These are phyloP conservation scores for Colletes latitarsis DNA, from an alignment of 1,140 invertebrate genomes.

Conservation along the genomic window DNA sequence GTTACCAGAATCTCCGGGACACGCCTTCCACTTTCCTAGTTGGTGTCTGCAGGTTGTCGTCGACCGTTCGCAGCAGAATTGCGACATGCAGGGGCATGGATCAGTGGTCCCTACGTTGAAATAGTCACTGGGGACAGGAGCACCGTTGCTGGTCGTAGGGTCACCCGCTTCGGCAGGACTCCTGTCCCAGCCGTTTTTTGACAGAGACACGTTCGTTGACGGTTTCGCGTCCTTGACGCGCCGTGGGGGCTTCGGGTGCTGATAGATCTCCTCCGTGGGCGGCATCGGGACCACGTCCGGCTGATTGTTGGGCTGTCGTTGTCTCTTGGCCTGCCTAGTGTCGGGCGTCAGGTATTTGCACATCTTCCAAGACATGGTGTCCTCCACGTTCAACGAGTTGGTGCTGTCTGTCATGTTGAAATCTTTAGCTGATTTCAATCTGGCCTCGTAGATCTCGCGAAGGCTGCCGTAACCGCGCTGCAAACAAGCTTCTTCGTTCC, in stretches of 20 bases:
- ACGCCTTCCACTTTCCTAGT: not conserved
- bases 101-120: conserved; percentile 72
- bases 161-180: conserved; percentile 77
- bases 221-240: conserved; percentile 74
- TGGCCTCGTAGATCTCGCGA: conserved; percentile 87
- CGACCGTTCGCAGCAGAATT: not conserved
- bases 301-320: conserved; percentile 80
- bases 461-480: conserved; percentile 85
- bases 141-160: conserved; percentile 76
- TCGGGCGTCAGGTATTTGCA: conserved; percentile 71
- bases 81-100: not conserved
- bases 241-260: conserved; percentile 83
- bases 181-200: conserved; percentile 86
- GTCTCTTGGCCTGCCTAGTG: conserved; percentile 85
- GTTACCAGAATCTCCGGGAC: not conserved
- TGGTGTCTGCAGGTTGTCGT: no score
- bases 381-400: conserved; percentile 62
- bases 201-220: conserved; percentile 73
- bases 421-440: conserved; percentile 65
- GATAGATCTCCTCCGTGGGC: conserved; percentile 83
- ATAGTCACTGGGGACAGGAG: conserved; percentile 73
- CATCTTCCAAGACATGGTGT: conserved; percentile 69
- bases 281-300: conserved; percentile 85
- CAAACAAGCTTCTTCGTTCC: conserved; percentile 52
- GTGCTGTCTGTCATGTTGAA: conserved; percentile 50